These are phyloP conservation scores for Heterocephalus glaber DNA, from an alignment of 2,113 vertebrate species.

Conservation along the genomic window DNA sequence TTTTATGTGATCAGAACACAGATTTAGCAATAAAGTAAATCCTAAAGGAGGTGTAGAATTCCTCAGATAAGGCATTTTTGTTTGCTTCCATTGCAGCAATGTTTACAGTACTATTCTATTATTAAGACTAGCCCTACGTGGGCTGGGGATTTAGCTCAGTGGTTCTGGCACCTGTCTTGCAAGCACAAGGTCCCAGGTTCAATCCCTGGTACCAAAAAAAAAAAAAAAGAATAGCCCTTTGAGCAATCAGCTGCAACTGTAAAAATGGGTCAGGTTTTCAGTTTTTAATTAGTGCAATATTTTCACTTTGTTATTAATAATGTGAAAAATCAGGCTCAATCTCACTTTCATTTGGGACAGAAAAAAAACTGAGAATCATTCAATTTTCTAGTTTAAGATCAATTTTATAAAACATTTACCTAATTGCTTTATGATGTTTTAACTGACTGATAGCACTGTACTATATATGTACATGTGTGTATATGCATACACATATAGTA, in stretches of 20 bases:
- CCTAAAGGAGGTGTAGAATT: not conserved
- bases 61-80: not conserved
- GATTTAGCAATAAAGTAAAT: constrained; percentile 5
- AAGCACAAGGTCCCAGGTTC: too few species aligned
- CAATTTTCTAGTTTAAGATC: constrained; percentile 21
- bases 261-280: not conserved
- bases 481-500: too few species aligned
- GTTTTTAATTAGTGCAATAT: not conserved
- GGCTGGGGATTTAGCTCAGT: too few species aligned
- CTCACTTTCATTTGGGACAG: not conserved
- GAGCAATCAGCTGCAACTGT: not conserved
- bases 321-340: not conserved
- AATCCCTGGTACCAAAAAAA: too few species aligned
- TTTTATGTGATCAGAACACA: not conserved
- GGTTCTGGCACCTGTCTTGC: too few species aligned
- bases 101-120: not conserved
- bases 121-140: not conserved
- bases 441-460: not conserved
- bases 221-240: not conserved
- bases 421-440: not conserved
- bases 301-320: constrained; percentile 43
- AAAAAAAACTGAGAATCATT: constrained; percentile 35
- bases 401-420: constrained; percentile 25
- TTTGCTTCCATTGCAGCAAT: not conserved
- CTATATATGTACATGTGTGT: not conserved